Percentiles rank a stretch among this genome's conserved stretches.
phyloP scores from a whole-genome alignment of 2,797 vertebrate species.

The Poeciliopsis presidionis region DNA sequence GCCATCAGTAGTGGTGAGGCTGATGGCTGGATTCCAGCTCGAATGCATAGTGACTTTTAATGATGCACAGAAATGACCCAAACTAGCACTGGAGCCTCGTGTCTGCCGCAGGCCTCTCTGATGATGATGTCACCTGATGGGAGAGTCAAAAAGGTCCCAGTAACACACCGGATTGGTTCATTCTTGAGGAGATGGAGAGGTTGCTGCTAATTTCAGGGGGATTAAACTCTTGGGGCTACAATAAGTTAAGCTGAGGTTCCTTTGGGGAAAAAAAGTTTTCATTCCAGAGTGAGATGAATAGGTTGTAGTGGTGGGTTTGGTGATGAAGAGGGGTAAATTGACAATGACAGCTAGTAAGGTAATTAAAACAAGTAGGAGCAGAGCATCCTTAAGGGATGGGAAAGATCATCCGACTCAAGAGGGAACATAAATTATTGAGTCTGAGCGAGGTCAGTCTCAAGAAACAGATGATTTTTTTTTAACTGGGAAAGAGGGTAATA shows the following conservation, averaged over 20 bases:
- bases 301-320: conserved; percentile 41
- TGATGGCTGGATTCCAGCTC: conserved; percentile 60
- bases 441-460: conserved; percentile 3
- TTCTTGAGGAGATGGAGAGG: conserved; percentile 24
- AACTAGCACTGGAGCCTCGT: conserved; percentile 4
- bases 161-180: conserved; percentile 16
- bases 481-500: too few relatives aligned
- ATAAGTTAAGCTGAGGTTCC: conserved; percentile 50
- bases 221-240: conserved; percentile 64
- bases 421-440: neutral
- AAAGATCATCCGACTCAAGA: conserved; percentile 16
- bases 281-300: conserved; percentile 52
- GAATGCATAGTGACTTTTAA: conserved; percentile 52
- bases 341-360: conserved; percentile 62
- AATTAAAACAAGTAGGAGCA: conserved; percentile 62
- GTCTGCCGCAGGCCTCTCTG: conserved; percentile 35
- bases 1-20: conserved; percentile 55
- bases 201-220: conserved; percentile 55
- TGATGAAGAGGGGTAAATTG: conserved; percentile 50
- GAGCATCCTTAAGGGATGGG: conserved; percentile 39
- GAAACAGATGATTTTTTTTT: neutral
- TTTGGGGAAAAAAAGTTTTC: conserved; percentile 51
- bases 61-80: conserved; percentile 35
- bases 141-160: conserved; percentile 22
- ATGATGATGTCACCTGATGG: conserved; percentile 68